Evolutionary conservation across 1,140 invertebrate species (phyloP), one percentile per base, ranked within the genome.

Genomic region (Heliconius nattereri): DNA sequence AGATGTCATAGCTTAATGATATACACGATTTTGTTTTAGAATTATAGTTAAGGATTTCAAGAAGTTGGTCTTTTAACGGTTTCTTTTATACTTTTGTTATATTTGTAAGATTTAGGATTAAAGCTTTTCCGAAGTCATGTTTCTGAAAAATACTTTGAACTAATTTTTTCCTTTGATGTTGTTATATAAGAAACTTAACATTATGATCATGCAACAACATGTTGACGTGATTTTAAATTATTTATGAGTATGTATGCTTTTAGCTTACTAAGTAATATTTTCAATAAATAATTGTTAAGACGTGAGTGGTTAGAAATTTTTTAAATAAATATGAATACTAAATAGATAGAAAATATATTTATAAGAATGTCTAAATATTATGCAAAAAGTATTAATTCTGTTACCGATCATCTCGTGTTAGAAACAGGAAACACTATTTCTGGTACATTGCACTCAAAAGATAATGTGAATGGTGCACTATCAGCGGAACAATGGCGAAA

Each of bases 391-490:
- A 6, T 16, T 66, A 11, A 7, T 66, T 29, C 23, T 26, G 19
- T 70, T 78, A 74, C 66, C 80, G 86, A 87, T 86, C 54, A 83
- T 85, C 60, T 66, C 13, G 26, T 66, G 23, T 85, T 78, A 81
- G 83, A 82, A 80, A 86, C 80, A 78, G 78, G 83, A 81, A 85
- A 80, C 60, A 71, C 74, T 83, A 83, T 86, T 84, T 83, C 79
- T 84, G 78, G 84, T 85, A 83, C 86, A 85, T 84, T 89, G 86
- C 78, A 84, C 84, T 80, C 80, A 80, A 86, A 83, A 84, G 88
- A 87, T 89, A 87, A 83, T 78, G 76, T 79, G 74, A 76, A 78
- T 81, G 70, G 72, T 81, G 54, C 76, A 80, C 70, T 78, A 88
- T 85, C 82, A 78, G 57, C 79, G 78, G 81, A 87, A 85, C 78